These are phyloP conservation scores for Caenorhabditis parvicauda DNA, from an alignment of 2,888 invertebrate genomes.

Conservation along the genomic window DNA sequence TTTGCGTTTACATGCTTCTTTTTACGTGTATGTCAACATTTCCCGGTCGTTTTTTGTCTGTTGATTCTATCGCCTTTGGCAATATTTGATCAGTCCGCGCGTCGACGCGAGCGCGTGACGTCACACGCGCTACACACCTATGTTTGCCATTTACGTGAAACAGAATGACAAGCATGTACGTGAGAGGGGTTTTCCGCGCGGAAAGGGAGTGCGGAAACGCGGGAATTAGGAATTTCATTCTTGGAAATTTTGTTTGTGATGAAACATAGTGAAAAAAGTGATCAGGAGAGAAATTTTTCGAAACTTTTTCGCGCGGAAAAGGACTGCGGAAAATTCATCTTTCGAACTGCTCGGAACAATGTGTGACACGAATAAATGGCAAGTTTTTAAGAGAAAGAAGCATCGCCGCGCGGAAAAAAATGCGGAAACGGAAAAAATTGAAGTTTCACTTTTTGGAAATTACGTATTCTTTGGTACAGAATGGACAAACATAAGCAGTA, in stretches of 20 bases:
- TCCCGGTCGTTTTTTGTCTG: neutral
- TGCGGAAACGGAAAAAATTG: neutral
- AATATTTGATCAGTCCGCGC: slow-evolving; percentile 3
- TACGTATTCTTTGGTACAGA: slow-evolving; percentile 3
- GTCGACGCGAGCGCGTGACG: neutral
- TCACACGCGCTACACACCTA: too few relatives aligned
- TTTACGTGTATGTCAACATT: too few relatives aligned
- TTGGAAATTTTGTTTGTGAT: too few relatives aligned
- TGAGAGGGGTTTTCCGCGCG: slow-evolving; percentile 29
- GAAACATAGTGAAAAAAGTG: neutral
- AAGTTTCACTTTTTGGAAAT: neutral
- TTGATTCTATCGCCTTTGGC: neutral
- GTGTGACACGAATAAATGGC: neutral
- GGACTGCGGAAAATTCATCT: neutral
- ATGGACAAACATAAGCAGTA: slow-evolving; percentile 2
- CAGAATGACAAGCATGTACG: too few relatives aligned
- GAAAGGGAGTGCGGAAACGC: slow-evolving; percentile 20
- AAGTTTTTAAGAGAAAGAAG: neutral
- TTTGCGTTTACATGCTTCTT: too few relatives aligned
- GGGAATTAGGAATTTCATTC: too few relatives aligned
- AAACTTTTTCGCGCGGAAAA: too few relatives aligned
- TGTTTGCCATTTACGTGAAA: too few relatives aligned
- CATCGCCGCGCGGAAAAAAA: neutral
- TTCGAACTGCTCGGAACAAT: too few relatives aligned
- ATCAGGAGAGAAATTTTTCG: too few relatives aligned